Evolutionary conservation across 2,797 vertebrate genomes (phyloP), one percentile per base, ranked within the genome.

Genomic region (Florisuga fusca): DNA sequence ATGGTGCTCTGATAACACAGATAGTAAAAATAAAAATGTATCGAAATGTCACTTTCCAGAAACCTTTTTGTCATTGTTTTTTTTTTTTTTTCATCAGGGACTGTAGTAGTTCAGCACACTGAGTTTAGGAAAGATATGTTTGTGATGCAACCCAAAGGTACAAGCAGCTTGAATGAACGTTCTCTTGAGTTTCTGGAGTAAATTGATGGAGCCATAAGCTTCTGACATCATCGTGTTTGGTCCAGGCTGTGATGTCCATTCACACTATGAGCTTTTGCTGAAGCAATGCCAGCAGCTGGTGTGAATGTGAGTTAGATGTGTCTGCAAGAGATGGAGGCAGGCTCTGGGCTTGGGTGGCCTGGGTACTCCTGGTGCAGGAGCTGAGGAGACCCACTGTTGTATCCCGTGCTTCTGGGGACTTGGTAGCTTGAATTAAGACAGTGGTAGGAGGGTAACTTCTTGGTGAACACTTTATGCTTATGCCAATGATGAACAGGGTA

Each of bases 1-100:
- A 0, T 27, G 51, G 80, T 89, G 77, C 77, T 95, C 90, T 57
- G 71, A 67, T 95, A 87, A 57, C 55, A 82, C 1, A 85, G 89
- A 59, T 9, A 69, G 11, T 67, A 84, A 93, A 67, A 94, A 86
- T 66, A 86, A 93, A 72, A 79, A 94, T 18, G 31, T 75, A 55
- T 69, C 53, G 43, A 59, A 91, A 46, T 84, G 91, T 76, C 83
- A 81, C 71, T 96, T 93, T 76, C 17, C 74, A 91, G 79, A 88
- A 93, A 48, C 55, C 45, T 90, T 88, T 85, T 81, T 84, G 79
- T 93, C 87, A 63, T 34, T 66, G 66, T 26, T 51, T 80, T 54
- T 1, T 17, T 78, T 26, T 51, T 80, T 54, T 1, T 17, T 78
- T 59, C 6, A 2, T 72, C 21, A 31, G 59, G 69, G 45, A 25